Base-by-base conservation (phyloP, 2,888 invertebrate species). In the Ceratothoa steindachneri region DNA sequence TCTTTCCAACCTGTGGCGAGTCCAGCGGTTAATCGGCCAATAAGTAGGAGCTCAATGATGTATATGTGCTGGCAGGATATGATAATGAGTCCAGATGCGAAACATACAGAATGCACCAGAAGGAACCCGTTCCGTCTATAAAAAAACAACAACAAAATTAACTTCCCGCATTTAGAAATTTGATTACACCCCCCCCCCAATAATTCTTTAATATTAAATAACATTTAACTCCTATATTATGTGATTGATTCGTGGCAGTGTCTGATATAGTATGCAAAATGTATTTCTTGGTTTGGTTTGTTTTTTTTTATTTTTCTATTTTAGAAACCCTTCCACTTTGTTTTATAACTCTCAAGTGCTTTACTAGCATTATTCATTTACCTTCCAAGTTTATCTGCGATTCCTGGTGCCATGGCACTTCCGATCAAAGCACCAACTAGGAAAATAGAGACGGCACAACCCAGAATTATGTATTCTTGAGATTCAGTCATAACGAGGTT, bases 371-470 rank as follows among this genome's bases (percentile, higher is more conserved):
- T 30, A 72, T 15, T 19, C 19, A 75, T 81, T 82, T 83, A 89
- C 90, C 90, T 87, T 79, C 93, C 93, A 74, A 90, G 86, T 81
- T 85, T 88, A 84, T 93, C 89, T n/a, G 93, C 92, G 19, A 92
- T 84, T 81, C 89, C 88, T 52, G 93, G 92, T 0, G 93, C 93
- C 0, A 90, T 86, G 67, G 95, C 85, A 0, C 95, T 95, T 0
- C 97, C 97, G 30, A 90, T 86, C 81, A 93, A 91, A 55, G 95
- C 97, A 7, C 96, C 96, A 28, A 95, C 88, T 52, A 96, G 88
- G 85, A 95, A 96, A 75, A 95, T 89, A 19, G 96, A 92, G 9
- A 97, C 95, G 29, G 95, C 88, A 7, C 88, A 86, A 1, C 93
- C 89, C 93, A 93, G 95, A 60, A 60, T 60, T 12, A 60, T 15